Evolutionary conservation across 2,888 invertebrate species (phyloP).

Genomic region (Diabrotica balteata): DNA sequence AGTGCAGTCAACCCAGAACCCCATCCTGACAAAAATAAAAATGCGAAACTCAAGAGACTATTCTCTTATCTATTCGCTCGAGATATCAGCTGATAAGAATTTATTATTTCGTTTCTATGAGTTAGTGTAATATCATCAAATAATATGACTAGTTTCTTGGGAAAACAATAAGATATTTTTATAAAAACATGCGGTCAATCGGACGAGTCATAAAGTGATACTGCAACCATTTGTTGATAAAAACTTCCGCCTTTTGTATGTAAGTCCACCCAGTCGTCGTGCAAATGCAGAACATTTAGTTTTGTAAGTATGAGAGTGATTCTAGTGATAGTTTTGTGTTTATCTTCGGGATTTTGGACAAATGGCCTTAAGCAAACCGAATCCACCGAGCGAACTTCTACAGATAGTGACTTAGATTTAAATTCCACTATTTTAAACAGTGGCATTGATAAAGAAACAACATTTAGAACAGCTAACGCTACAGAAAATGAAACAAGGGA

Average conservation of each 20-base stretch:
- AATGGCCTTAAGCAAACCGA: too few relatives aligned
- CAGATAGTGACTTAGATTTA: too few relatives aligned
- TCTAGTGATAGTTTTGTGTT: too few relatives aligned
- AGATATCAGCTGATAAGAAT: conserved; percentile 24
- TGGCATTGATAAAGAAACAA: too few relatives aligned
- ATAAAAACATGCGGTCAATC: conserved; percentile 25
- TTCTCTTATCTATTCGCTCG: conserved; percentile 15
- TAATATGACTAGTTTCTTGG: too few relatives aligned
- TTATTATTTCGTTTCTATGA: conserved; percentile 9
- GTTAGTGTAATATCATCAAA: conserved; percentile 9
- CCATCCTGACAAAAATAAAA: conserved; percentile 8
- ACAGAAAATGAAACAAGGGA: too few relatives aligned
- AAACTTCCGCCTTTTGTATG: conserved; percentile 31
- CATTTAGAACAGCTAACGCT: too few relatives aligned
- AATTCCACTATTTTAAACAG: too few relatives aligned
- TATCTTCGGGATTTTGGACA: too few relatives aligned
- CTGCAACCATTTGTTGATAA: conserved; percentile 32
- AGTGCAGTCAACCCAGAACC: not conserved
- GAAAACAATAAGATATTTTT: not conserved
- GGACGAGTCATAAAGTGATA: conserved; percentile 27
- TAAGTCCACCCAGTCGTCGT: conserved; percentile 14
- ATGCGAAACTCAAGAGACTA: conserved; percentile 5
- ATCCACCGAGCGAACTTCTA: too few relatives aligned
- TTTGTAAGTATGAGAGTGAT: conserved; percentile 10
- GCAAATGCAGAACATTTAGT: conserved; percentile 17